Conservation (phyloP, 2,888 invertebrate genomes). For the Theretra japonica region DNA sequence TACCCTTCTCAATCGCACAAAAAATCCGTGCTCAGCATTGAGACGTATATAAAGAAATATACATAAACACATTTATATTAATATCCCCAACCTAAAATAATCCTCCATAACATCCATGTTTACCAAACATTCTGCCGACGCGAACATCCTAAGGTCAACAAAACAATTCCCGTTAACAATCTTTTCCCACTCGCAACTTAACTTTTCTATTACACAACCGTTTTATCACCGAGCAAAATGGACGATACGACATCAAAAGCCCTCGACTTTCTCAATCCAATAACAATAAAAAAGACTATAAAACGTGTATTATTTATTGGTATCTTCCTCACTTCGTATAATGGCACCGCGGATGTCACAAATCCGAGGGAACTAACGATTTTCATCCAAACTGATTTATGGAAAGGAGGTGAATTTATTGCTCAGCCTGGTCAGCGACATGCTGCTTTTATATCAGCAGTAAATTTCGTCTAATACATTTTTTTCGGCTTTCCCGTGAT, state of each 20-base stretch:
- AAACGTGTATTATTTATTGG: constrained; percentile 77
- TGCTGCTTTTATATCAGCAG: constrained; percentile 46
- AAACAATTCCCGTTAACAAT: constrained; percentile 40
- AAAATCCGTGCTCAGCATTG: no score
- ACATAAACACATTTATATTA: background rate
- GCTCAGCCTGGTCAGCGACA: constrained; percentile 54
- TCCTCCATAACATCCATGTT: background rate
- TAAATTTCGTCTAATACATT: constrained; percentile 50
- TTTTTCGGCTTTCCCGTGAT: constrained; percentile 15
- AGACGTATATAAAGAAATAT: no score
- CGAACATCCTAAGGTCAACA: background rate
- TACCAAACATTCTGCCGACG: background rate
- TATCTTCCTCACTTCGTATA: constrained; percentile 49
- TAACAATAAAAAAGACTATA: constrained; percentile 76
- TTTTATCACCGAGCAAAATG: constrained; percentile 62
- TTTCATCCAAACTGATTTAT: constrained; percentile 58
- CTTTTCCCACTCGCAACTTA: constrained; percentile 41
- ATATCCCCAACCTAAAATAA: background rate
- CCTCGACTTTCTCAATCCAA: constrained; percentile 67
- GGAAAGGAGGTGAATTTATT: constrained; percentile 57
- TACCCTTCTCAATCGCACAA: no score
- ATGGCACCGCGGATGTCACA: constrained; percentile 56
- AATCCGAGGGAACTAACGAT: constrained; percentile 48
- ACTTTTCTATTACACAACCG: constrained; percentile 56
- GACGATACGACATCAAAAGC: constrained; percentile 56